Percentiles rank a stretch among this genome's conserved stretches.
These are phyloP conservation scores for Drosophila nigromelanica DNA, from an alignment of 1,140 invertebrate species.

Conservation along the genomic window DNA sequence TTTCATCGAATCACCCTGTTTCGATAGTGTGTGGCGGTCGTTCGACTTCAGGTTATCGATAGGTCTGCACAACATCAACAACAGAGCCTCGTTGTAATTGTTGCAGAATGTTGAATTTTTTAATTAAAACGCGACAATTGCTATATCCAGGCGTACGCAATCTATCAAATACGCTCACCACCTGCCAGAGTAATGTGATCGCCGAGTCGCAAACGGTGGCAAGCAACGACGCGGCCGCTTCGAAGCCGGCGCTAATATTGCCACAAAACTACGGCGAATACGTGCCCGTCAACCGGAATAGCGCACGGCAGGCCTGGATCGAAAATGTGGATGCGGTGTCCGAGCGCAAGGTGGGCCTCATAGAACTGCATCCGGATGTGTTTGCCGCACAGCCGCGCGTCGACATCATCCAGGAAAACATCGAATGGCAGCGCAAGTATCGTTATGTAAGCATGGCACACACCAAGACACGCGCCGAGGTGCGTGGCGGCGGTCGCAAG, in stretches of 20 bases:
- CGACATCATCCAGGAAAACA: slow-evolving; percentile 94
- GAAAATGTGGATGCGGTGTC: slow-evolving; percentile 93
- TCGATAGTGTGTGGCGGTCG: slow-evolving; percentile 8
- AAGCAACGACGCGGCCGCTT: not conserved
- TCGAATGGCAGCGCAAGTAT: slow-evolving; percentile 95
- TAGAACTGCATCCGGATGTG: slow-evolving; percentile 94
- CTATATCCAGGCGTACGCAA: slow-evolving; percentile 55
- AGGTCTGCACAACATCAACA: slow-evolving; percentile 29
- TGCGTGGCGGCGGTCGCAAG: slow-evolving; percentile 93
- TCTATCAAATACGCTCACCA: slow-evolving; percentile 34
- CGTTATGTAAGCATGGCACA: slow-evolving; percentile 90
- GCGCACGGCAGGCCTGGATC: slow-evolving; percentile 92
- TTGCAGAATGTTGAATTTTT: slow-evolving; percentile 75
- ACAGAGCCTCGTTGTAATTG: slow-evolving; percentile 13
- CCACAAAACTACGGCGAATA: slow-evolving; percentile 58
- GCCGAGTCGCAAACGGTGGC: slow-evolving; percentile 6
- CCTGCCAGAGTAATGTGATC: slow-evolving; percentile 11
- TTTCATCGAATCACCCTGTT: not conserved
- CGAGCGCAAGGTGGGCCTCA: slow-evolving; percentile 92
- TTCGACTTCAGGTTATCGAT: slow-evolving; percentile 21
- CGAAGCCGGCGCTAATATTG: slow-evolving; percentile 51
- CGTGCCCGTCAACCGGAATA: slow-evolving; percentile 54
- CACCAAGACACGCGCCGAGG: slow-evolving; percentile 91
- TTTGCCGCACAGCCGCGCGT: slow-evolving; percentile 93
- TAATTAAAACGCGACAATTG: slow-evolving; percentile 69